These are phyloP conservation scores for Drosophila seguyi DNA, from an alignment of 1,140 invertebrate genomes.

Conservation along the genomic window DNA sequence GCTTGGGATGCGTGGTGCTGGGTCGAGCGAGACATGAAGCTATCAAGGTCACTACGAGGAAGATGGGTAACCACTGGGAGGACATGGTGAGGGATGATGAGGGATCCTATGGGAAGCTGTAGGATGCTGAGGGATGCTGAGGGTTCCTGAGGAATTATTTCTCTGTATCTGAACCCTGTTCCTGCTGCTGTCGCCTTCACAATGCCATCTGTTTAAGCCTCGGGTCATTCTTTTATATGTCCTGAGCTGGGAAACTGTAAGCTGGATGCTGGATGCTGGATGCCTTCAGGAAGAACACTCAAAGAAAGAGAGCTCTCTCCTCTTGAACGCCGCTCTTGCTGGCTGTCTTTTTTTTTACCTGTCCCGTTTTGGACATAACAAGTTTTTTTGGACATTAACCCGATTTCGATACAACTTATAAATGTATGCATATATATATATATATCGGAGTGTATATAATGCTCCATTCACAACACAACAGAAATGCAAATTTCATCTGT, in stretches of 20 bases:
- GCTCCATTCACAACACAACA: slow-evolving; percentile 40
- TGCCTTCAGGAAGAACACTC: slow-evolving; percentile 4
- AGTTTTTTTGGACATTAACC: slow-evolving; percentile 81
- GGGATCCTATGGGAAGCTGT: too few species aligned
- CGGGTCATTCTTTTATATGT: slow-evolving; percentile 45
- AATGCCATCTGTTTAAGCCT: neutral
- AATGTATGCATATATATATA: neutral
- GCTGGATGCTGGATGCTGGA: slow-evolving; percentile 1
- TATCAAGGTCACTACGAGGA: neutral
- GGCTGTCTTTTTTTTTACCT: slow-evolving; percentile 11
- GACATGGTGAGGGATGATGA: slow-evolving; percentile 19
- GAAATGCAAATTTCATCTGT: slow-evolving; percentile 32
- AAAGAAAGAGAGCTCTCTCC: slow-evolving; percentile 1
- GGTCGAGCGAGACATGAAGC: slow-evolving; percentile 5
- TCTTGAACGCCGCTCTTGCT: neutral
- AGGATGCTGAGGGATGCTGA: too few species aligned
- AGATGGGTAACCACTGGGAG: neutral
- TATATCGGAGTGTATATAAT: slow-evolving; percentile 12
- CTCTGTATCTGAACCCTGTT: neutral
- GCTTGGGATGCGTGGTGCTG: slow-evolving; percentile 15
- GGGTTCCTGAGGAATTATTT: neutral
- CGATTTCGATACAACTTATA: slow-evolving; percentile 53
- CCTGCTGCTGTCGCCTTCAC: neutral
- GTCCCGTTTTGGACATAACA: slow-evolving; percentile 58
- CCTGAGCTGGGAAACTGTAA: slow-evolving; percentile 5